Base-by-base conservation (phyloP, 35 echinoderm and acorn worm genomes). In the Apostichopus japonicus region DNA sequence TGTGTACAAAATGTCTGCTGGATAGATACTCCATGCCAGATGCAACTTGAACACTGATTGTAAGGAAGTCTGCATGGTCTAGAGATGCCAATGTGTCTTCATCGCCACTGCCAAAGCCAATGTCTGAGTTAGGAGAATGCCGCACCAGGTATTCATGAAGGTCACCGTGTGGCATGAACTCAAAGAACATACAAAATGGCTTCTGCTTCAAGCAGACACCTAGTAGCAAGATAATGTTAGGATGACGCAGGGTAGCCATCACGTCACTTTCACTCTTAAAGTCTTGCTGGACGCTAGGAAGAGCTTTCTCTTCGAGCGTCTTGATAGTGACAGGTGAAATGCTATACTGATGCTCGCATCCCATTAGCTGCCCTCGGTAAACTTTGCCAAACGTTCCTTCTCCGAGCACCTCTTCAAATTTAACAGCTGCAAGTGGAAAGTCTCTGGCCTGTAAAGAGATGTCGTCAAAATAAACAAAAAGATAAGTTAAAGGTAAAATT, bases 21-120 rank as follows among this genome's bases (percentile, higher is more conserved):
- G 97, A 96, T n/a, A 99, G 76, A 61, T 99, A 99, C 80, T 96
- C 97, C 97, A 99, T 99, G 23, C 97, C 97, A n/a, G 95, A 94
- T n/a, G 94, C 93, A 67, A 99, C 93, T 55, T 99, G 95, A 73
- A 96, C 95, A 55, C 92, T 93, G 15, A 99, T 99, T 5, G 56
- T 91, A 56, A 96, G 79, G 80, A 99, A 99, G 63, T 99, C 97
- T 8, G 97, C 90, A 24, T 95, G 92, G 65, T 99, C 97, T 53
- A 99, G 24, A 4, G 97, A 96, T 51, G 95, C 96, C 57, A 93
- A 90, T 2, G 97, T 99, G 22, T 99, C 97, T 54, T 99, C 95
- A 70, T 99, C 97, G 11, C 93, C 95, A 77, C 93, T 96, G 51
- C 97, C 95, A 75, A 98, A 98, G 51, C 97, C 97, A 21, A 99